Evolutionary conservation across 1,140 invertebrate genomes (phyloP), one percentile per base, ranked within the genome.

Genomic region (Rhynchophorus ferrugineus): DNA sequence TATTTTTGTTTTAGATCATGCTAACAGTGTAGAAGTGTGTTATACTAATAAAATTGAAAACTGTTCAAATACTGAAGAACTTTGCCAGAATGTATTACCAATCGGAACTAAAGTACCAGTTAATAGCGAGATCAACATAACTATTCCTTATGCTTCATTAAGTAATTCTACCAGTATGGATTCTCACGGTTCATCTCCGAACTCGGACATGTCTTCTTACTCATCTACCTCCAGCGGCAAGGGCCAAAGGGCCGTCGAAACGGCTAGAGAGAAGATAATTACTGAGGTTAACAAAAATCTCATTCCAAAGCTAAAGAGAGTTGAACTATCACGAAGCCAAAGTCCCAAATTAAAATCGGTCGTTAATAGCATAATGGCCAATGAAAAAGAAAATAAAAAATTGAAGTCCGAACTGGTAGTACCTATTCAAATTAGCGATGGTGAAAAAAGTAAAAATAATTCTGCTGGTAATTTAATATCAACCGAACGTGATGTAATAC

Each of bases 121-220:
- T 20, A 63, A 56, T 35, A 59, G 50, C 29, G 57, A 64, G 57
- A 61, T 65, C 18, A 65, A 61, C 48, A 61, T 65, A 3, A 58
- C 60, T 13, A 65, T 65, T 35, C 63, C 62, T 3, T 47, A 52
- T 29, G 5, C 24, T 11, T 29, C 24, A 11, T 5, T 29, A 22
- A 49, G 44, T 24, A 51, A 49, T 33, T 57, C 61, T 3, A 54
- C 57, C 2, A 59, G 58, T 36, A 37, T 64, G 33, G 57, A 61
- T 35, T 65, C 62, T 1, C 60, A 54, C 14, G 62, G 61, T 13
- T 65, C 63, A 1, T 62, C 60, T 17, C 63, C 63, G 14, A 46
- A 56, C 42, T 65, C 63, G 9, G 61, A 64, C 36, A 59, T 58
- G 38, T 61, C 57, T n/a, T 59, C 61, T 1, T 41, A 56, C 29